A percentile compares a stretch with the other conserved stretches of the same genome.
Conservation (phyloP, 1,140 invertebrate species). For the Neodiprion lecontei region DNA sequence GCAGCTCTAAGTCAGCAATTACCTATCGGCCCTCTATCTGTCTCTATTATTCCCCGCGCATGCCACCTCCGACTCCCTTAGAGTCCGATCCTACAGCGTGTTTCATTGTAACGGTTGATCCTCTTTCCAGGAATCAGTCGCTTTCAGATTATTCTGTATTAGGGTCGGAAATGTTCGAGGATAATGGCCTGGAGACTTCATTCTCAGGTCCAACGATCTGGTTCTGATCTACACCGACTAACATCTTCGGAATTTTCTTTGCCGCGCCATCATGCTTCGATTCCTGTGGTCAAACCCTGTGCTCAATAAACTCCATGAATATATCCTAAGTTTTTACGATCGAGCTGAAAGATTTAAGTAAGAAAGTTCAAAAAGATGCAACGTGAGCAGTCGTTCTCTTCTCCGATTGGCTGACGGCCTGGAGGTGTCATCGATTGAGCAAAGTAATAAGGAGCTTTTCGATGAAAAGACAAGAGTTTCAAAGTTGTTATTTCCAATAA, state of each 20-base stretch:
- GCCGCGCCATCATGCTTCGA: neutral
- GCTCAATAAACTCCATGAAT: too few relatives aligned
- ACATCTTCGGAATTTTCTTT: too few relatives aligned
- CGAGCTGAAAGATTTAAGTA: too few relatives aligned
- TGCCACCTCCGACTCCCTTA: neutral
- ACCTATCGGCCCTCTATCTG: conserved; percentile 30
- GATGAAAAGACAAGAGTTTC: neutral
- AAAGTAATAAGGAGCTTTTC: neutral
- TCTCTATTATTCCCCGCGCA: conserved; percentile 7
- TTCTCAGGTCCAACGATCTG: too few relatives aligned
- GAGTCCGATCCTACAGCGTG: neutral
- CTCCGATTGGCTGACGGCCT: too few relatives aligned
- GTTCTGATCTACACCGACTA: too few relatives aligned
- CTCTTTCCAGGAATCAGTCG: neutral
- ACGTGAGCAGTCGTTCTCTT: neutral
- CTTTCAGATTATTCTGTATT: too few relatives aligned
- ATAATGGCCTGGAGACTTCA: too few relatives aligned
- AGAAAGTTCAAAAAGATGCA: too few relatives aligned
- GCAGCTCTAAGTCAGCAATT: conserved; percentile 57
- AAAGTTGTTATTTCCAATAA: too few relatives aligned
- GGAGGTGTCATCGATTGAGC: neutral
- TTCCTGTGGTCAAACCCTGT: neutral
- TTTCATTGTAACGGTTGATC: neutral
- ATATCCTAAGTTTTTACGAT: too few relatives aligned
- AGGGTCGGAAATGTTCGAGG: too few relatives aligned